Conservation (phyloP, 35 echinoderm and acorn worm genomes). For the Ptychodera flava region DNA sequence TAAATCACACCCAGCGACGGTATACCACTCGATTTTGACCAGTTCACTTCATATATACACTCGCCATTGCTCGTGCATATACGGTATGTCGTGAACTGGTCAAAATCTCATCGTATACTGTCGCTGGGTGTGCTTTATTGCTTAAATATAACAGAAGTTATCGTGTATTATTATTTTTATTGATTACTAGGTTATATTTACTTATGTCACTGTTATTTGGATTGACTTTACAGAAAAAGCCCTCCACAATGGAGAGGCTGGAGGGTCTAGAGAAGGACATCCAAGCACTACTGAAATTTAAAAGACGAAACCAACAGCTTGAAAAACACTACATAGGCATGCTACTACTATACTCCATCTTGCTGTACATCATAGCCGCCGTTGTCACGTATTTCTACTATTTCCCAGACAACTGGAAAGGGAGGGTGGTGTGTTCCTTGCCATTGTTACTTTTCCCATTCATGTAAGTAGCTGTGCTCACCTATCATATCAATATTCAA, state of each 20-base stretch:
- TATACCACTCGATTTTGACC: too few species aligned
- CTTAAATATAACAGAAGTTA: too few species aligned
- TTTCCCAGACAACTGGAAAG: constrained; percentile 58
- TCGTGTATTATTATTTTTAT: too few species aligned
- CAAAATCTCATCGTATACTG: too few species aligned
- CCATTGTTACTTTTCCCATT: constrained; percentile 84
- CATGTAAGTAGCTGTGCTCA: constrained; percentile 88
- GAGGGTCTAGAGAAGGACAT: constrained; percentile 89
- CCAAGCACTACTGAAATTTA: constrained; percentile 35
- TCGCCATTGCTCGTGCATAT: too few species aligned
- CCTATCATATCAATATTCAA: too few species aligned
- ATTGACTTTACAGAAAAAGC: constrained; percentile 74
- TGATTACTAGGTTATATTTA: too few species aligned
- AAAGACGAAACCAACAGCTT: constrained; percentile 63
- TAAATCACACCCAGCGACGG: too few species aligned
- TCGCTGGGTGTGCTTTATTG: too few species aligned
- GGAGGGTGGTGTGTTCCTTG: constrained; percentile 51
- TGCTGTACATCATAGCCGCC: constrained; percentile 36
- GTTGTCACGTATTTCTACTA: constrained; percentile 75
- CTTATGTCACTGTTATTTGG: too few species aligned
- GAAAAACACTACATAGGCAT: constrained; percentile 85
- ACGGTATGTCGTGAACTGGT: too few species aligned
- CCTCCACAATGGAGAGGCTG: constrained; percentile 61
- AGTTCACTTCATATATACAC: too few species aligned
- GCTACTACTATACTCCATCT: constrained; percentile 68